Base-by-base conservation (phyloP, 23 tunicate genomes). In the Trididemnum miniatum region DNA sequence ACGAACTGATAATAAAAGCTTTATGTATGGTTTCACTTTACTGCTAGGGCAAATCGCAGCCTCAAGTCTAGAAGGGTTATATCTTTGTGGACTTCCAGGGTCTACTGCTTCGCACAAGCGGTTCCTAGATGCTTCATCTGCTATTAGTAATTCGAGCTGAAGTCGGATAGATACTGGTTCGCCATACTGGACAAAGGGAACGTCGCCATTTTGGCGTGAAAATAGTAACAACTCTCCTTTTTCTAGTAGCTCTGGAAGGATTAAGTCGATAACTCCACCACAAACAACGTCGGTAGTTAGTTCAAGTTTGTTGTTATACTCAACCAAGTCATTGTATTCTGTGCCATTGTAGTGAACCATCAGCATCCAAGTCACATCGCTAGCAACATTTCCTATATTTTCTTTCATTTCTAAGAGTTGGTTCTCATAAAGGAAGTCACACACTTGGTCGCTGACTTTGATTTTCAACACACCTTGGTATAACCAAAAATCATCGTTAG, bases 241-340 rank as follows among this genome's bases (percentile, higher is more conserved):
- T 5, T 73, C 59, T 20, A 59, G 79, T 38, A 73, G 31, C 7
- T 73, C 12, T 20, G 79, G 79, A 15, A 73, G 22, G 5, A 37
- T 37, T 2, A 73, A 9, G 67, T 77, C 82, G 2, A 77, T 34
- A 27, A 2, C 67, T 7, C 67, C 67, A 1, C 67, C 67, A 25
- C 82, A 77, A 5, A 54, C 25, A 25, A 77, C 38, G 31, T 77
- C 82, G 28, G 67, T 24, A 15, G 15, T 54, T 35, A 77, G 26
- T 31, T 31, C n/a, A 77, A 77, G 27, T 20, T 33, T 12, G 40
- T 77, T 52, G 67, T 77, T 77, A 36, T 77, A 77, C 22, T 52
- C 35, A 2, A 77, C 67, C 35, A 54, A 27, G 39, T 77, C 82
- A 3, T 31, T 77, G 27, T 24, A 20, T 4, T 9, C n/a, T 2